Conservation (phyloP, 2,113 vertebrate genomes). For the Irena cyanogastra region DNA sequence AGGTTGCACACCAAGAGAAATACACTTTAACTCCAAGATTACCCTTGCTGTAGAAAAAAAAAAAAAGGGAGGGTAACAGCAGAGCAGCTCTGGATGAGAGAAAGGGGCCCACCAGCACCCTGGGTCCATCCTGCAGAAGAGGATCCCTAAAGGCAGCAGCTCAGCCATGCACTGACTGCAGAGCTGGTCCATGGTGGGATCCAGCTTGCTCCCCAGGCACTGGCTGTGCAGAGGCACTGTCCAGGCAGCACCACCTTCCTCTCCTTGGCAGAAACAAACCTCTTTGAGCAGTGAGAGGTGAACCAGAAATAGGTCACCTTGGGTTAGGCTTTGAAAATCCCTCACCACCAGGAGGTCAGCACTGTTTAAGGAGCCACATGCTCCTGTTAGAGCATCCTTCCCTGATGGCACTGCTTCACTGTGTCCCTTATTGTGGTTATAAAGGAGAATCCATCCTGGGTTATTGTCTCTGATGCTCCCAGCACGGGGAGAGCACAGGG, state of each 20-base stretch:
- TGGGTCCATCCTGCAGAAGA: not conserved
- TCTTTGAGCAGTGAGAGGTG: not conserved
- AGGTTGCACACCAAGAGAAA: not conserved
- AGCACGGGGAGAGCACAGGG: not conserved
- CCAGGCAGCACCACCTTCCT: not conserved
- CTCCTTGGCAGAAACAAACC: not conserved
- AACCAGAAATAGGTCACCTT: not conserved
- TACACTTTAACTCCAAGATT: not conserved
- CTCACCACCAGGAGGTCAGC: not conserved
- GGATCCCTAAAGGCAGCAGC: not conserved
- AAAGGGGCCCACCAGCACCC: not conserved
- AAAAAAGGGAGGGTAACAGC: not conserved
- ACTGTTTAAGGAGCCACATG: not conserved
- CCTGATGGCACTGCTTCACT: not conserved
- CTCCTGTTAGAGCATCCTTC: not conserved
- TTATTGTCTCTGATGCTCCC: not conserved
- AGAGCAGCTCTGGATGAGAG: not conserved
- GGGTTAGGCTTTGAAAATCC: not conserved
- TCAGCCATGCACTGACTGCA: fast-evolving
- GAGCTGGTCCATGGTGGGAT: not conserved
- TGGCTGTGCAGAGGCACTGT: not conserved
- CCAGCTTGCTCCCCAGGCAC: not conserved
- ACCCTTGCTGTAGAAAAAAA: fast-evolving
- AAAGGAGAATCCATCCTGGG: not conserved
- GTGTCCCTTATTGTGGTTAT: not conserved